phyloP scores from a whole-genome alignment of 2,888 invertebrate species.

The Drosophila basisetae region DNA sequence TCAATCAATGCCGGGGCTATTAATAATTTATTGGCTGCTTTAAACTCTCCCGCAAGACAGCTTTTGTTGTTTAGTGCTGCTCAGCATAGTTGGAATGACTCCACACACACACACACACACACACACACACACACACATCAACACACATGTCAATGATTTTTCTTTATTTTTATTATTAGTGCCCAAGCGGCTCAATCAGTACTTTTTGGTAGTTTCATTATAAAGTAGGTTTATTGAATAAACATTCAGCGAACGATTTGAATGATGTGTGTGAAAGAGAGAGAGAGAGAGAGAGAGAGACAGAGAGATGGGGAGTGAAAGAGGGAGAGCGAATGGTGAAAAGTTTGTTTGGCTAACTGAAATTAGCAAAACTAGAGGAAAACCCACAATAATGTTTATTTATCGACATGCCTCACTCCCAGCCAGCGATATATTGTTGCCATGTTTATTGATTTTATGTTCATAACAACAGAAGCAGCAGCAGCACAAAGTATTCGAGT shows the following conservation, averaged over 20 bases:
- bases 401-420: conserved; percentile 24
- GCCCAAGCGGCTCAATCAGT: conserved; percentile 68
- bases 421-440: background rate
- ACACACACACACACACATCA: background rate
- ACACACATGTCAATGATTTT: background rate
- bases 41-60: conserved; percentile 52
- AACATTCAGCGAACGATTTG: conserved; percentile 29
- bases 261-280: background rate
- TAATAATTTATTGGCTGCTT: conserved; percentile 80
- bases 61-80: conserved; percentile 41
- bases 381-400: conserved; percentile 39
- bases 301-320: background rate
- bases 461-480: conserved; percentile 16
- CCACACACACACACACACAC: background rate
- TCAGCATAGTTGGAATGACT: conserved; percentile 14
- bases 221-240: conserved; percentile 63
- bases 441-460: conserved; percentile 32
- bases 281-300: background rate
- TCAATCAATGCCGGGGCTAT: conserved; percentile 80
- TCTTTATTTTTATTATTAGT: conserved; percentile 39
- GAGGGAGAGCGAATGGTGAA: background rate
- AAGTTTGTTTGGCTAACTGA: conserved; percentile 43
- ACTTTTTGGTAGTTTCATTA: conserved; percentile 66
- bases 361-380: conserved; percentile 44
- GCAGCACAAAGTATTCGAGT: conserved; percentile 41